Conservation (phyloP, 2,113 vertebrate genomes). For the Empidonax traillii region DNA sequence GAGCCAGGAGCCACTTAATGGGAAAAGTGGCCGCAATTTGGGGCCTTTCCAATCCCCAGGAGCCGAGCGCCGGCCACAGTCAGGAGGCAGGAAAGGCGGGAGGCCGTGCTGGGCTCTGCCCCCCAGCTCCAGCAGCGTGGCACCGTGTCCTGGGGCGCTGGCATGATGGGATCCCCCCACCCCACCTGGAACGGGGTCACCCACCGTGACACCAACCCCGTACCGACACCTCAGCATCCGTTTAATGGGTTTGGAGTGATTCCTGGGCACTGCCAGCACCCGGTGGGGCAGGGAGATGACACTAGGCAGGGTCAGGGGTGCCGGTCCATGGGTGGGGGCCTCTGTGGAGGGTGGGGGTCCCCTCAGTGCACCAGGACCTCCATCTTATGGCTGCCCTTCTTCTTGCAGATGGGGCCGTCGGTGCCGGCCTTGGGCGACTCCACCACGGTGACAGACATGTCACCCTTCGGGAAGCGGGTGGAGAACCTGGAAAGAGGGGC, state of each 20-base stretch:
- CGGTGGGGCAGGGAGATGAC: fast-evolving
- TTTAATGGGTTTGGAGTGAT: not conserved
- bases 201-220: fast-evolving
- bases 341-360: fast-evolving
- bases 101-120: not conserved
- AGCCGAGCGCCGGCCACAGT: not conserved
- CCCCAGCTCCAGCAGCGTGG: fast-evolving
- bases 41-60: not conserved
- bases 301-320: fast-evolving
- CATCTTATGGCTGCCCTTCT: constrained; percentile 68
- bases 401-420: constrained; percentile 53
- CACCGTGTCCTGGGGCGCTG: fast-evolving
- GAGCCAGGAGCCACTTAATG: constrained; percentile 13
- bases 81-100: not conserved
- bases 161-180: not conserved
- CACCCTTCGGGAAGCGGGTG: constrained; percentile 64
- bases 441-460: constrained; percentile 64
- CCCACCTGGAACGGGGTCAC: fast-evolving
- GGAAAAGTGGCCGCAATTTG: constrained; percentile 62
- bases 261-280: not conserved
- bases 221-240: not conserved
- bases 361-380: constrained; percentile 71
- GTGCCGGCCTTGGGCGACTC: not conserved
- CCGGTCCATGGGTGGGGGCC: not conserved
- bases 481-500: constrained; percentile 60